Base-by-base conservation (phyloP, 2,113 vertebrate species). In the Lucifuga dentata region DNA sequence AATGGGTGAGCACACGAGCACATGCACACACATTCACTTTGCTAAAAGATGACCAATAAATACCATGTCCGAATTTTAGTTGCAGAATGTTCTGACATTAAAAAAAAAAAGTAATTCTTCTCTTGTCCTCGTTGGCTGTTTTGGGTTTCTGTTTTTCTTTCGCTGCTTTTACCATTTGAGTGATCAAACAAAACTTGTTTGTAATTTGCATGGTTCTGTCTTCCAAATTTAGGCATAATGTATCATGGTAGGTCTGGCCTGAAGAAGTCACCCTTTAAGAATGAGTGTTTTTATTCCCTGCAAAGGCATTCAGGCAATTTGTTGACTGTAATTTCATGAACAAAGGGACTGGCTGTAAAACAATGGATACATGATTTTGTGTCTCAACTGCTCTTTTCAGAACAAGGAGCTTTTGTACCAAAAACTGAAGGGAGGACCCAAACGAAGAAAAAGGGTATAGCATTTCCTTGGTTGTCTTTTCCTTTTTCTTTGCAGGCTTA, bases 321-420 rank as follows among this genome's bases (percentile, higher is more conserved):
- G 66, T 76, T 65, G 36, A 44, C 29, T 16, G 26, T 64, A 48
- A 65, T 48, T 68, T 19, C n/a, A 41, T n/a, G 39, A 69, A 45
- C 26, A 69, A 72, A 63, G 16, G 3, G 13, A 8, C 17, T 20
- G 11, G 24, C 50, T 68, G 15, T 76, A 33, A 48, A 72, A 71
- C 38, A 53, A 73, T 9, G 11, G 29, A 44, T 49, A 57, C 12
- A 20, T 29, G n/a, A 58, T 45, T 45, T 52, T 38, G 48, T 43
- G 56, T 68, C 35, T 44, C 33, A 63, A 68, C 26, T 39, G 40
- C 26, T 53, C 53, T 57, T 11, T 74, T 48, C 85, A 99, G 98
- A 97, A 95, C 91, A 98, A 98, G 93, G 96, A 93, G 62, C 92
- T 95, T 87, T 90, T 99, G 82, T 95, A 95, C 83, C 95, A 96